Percentiles rank a stretch among this genome's conserved stretches.
Evolutionary conservation across 92 coral and sea anemone genomes (phyloP).

Genomic region (Palythoa caribaeorum): DNA sequence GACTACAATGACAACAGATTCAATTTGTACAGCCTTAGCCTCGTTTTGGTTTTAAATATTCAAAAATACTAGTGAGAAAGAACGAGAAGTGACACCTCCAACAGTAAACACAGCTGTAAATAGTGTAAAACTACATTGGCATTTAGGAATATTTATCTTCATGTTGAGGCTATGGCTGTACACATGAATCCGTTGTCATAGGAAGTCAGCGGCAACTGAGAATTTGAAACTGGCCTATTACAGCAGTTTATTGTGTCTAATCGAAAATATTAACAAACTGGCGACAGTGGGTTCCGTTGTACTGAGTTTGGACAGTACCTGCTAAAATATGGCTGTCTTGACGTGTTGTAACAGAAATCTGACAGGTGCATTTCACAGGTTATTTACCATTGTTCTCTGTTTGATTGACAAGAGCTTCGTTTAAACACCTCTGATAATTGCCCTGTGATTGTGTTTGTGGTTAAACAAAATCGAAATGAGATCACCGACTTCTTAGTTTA

Average conservation of each 20-base stretch:
- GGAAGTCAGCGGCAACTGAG: too few species aligned
- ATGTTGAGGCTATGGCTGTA: too few species aligned
- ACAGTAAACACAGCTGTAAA: too few species aligned
- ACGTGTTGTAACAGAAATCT: neutral
- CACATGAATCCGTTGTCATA: too few species aligned
- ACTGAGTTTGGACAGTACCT: slow-evolving; percentile 23
- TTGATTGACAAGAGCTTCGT: neutral
- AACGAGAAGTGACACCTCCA: too few species aligned
- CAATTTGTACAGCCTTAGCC: too few species aligned
- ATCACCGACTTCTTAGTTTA: neutral
- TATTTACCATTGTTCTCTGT: neutral
- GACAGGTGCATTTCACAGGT: slow-evolving; percentile 23
- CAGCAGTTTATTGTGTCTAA: slow-evolving; percentile 3
- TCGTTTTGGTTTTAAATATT: too few species aligned
- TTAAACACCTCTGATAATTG: slow-evolving; percentile 2
- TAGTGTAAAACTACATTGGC: too few species aligned
- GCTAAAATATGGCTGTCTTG: neutral
- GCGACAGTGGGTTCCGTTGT: neutral
- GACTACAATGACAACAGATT: too few species aligned
- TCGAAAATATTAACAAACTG: neutral
- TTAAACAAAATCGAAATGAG: slow-evolving; percentile 16
- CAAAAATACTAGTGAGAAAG: too few species aligned
- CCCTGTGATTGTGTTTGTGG: slow-evolving; percentile 11
- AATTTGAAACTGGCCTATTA: neutral
- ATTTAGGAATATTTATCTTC: too few species aligned